Conservation (phyloP, 2,797 vertebrate species). For the Anguilla obscura region DNA sequence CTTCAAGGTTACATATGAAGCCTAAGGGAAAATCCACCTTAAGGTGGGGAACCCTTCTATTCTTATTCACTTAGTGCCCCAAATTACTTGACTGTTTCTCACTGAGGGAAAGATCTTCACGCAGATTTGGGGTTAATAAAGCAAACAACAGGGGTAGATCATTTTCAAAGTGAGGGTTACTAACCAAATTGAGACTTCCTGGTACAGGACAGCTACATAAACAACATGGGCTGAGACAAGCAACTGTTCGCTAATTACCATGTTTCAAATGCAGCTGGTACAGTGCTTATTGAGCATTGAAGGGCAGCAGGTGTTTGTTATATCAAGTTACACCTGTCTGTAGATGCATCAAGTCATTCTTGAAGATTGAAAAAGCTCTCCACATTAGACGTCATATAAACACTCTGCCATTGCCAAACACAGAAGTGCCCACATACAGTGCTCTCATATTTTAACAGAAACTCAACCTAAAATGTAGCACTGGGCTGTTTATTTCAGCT, state of each 20-base stretch:
- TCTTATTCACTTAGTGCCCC: background rate
- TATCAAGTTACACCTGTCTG: conserved; percentile 21
- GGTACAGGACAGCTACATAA: conserved; percentile 26
- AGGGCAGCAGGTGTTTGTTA: background rate
- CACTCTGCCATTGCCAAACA: background rate
- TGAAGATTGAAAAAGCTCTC: background rate
- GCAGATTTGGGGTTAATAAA: background rate
- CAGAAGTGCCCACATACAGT: background rate
- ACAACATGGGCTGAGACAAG: conserved; percentile 9
- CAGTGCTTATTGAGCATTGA: background rate
- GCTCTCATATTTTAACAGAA: background rate
- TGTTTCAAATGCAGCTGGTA: background rate
- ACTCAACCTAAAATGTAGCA: background rate
- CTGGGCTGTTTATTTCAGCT: background rate
- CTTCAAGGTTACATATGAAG: conserved; percentile 11
- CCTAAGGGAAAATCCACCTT: background rate
- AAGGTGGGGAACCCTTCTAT: background rate
- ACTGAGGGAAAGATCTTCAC: background rate
- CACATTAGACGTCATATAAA: background rate
- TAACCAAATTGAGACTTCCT: conserved; percentile 1
- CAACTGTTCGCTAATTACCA: conserved; percentile 6
- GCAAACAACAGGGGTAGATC: background rate
- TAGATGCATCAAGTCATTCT: background rate
- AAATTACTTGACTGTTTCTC: background rate
- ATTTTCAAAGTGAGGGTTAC: conserved; percentile 6